Evolutionary conservation across 1,140 invertebrate genomes (phyloP), one percentile per base, ranked within the genome.

Genomic region (Copidosoma floridanum): DNA sequence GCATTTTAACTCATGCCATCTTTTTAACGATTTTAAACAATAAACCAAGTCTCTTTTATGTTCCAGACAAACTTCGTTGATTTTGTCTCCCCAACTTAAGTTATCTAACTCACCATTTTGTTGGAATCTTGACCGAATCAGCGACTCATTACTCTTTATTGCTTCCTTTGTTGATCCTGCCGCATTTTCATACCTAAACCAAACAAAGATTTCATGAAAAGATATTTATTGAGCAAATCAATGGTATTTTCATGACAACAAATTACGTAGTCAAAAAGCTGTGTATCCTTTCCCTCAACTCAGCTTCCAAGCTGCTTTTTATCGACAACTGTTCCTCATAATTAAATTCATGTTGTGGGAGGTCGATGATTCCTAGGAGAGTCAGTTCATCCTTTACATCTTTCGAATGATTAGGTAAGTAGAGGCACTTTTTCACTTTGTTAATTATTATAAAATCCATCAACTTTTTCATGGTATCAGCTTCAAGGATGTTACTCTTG

Each of bases 11-110:
- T 61, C 32, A 29, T 60, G 66, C 74, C 74, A 77, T 26, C 67
- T 61, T 3, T 63, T 50, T 2, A 76, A 48, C 18, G 72, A 35
- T 37, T 65, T 62, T 10, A 10, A 26, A 26, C 52, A 67, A 26
- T 68, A 64, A 3, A 61, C 0, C 18, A 74, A 53, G 46, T 74
- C 65, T 29, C 27, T 57, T 52, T 70, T 57, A 47, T 68, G 73
- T 21, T 70, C 66, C 11, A 40, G n/a, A 46, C 61, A 72, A 3
- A 72, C 41, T 61, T 74, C 68, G n/a, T 72, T 67, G 11, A 71
- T 68, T 61, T 73, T 73, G 51, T 71, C 65, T 40, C 70, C 71
- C 72, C 75, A 77, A 35, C 69, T 57, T 10, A 68, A n/a, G 53
- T 63, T 35, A 44, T 68, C 55, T 5, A 64, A 35, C 12, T 69